Evolutionary conservation across 2,888 invertebrate genomes (phyloP), one percentile per base, ranked within the genome.

Genomic region (Chymomyza procnemis): DNA sequence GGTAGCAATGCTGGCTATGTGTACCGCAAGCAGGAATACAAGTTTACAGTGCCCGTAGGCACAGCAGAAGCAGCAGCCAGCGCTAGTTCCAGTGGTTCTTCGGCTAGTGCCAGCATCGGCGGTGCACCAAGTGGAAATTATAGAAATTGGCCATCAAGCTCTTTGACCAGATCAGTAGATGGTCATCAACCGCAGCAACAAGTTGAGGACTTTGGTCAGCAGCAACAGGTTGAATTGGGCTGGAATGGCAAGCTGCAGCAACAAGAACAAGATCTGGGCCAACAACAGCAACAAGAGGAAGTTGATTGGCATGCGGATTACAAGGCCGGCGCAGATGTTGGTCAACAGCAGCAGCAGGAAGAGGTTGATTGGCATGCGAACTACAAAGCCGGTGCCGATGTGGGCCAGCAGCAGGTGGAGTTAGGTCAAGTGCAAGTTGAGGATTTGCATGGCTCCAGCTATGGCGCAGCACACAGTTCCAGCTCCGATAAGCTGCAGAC

Each of bases 1-100:
- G 67, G 60, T 2, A 30, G 52, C 6, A 78, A 74, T 19, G 57
- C 54, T 0, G 77, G 77, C 30, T 74, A 57, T 47, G 79, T 84
- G 34, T 81, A 85, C 62, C 71, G 76, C 9, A 80, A 79, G 47
- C 77, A 81, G 50, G 80, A 81, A 63, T 80, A 75, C 22, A 76
- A 72, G 5, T 73, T 74, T 54, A 78, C 70, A 1, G 77, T 75
- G 22, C 85, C 77, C 2, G 68, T 63, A 1, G 70, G 61, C 5
- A 57, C 57, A 12, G 47, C 59, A 3, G 56, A 58, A 18, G 22
- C 65, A 16, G 64, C 66, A 8, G 55, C 63, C 16, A 56, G 50
- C 8, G 55, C 61, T 1, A 59, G 62, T 46, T 30, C 57, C 6
- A 59, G 52, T 14, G 30, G 64, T 18, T 58, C 64, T 5, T 48